Conservation (phyloP, 2,888 invertebrate genomes). For the Anagyrus pseudococci region DNA sequence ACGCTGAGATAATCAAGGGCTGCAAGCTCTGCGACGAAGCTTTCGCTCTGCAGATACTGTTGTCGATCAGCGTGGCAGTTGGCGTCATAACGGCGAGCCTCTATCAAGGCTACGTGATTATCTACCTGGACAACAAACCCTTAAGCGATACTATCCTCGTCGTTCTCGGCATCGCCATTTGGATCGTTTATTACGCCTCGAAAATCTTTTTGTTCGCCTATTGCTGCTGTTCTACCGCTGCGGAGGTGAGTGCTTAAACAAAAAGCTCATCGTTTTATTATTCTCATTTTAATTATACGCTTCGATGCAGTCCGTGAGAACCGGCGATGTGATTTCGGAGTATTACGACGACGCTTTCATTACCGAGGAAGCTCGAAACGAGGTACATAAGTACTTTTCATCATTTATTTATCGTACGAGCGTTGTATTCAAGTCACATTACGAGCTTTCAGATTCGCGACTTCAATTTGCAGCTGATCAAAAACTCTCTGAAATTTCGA, state of each 20-base stretch:
- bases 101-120: too few relatives aligned
- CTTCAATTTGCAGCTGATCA: not conserved
- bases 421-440: not conserved
- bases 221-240: conserved; percentile 1
- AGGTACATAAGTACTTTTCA: too few relatives aligned
- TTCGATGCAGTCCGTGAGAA: conserved; percentile 44
- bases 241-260: conserved; percentile 3
- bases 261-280: too few relatives aligned
- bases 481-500: not conserved
- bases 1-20: not conserved
- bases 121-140: not conserved
- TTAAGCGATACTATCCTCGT: not conserved
- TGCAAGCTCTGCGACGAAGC: conserved; percentile 2
- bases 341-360: conserved; percentile 48
- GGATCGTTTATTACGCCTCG: conserved; percentile 4
- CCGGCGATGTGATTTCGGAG: conserved; percentile 49
- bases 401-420: too few relatives aligned
- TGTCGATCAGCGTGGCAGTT: not conserved
- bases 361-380: conserved; percentile 44
- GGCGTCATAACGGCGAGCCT: conserved; percentile 11
- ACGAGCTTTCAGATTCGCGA: not conserved
- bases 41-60: conserved; percentile 1
- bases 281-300: too few relatives aligned
- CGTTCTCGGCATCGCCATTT: not conserved
- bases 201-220: conserved; percentile 1